These are phyloP conservation scores for Monoplex corrugatus DNA, from an alignment of 2,888 invertebrate genomes.

Conservation along the genomic window DNA sequence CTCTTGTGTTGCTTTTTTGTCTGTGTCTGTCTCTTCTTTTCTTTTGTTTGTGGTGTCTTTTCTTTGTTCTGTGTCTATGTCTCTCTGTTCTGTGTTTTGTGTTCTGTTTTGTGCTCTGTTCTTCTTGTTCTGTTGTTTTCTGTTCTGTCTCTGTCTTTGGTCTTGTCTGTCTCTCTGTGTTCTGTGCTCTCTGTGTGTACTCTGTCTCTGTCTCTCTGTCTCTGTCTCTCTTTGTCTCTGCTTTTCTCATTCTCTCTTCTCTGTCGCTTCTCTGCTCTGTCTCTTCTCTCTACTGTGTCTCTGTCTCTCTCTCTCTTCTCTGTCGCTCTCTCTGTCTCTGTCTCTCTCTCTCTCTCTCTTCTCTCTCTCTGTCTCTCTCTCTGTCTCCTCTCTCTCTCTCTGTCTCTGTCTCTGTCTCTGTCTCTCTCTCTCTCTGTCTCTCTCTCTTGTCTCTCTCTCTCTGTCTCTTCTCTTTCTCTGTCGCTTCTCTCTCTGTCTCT, in stretches of 20 bases:
- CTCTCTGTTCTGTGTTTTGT: no score
- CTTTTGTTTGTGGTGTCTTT: no score
- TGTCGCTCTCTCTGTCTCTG: background rate
- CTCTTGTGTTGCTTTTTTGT: no score
- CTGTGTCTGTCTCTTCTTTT: no score
- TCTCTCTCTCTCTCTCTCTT: background rate
- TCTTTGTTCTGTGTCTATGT: no score
- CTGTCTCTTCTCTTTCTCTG: background rate
- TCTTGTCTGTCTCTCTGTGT: no score
- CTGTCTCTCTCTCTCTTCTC: no score
- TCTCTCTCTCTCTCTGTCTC: no score
- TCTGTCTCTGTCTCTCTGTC: background rate
- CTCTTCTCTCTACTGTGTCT: background rate
- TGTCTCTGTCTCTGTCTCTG: background rate
- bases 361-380: background rate
- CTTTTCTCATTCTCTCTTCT: background rate
- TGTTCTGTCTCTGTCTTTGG: no score
- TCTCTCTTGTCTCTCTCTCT: background rate
- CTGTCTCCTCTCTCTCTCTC: background rate
- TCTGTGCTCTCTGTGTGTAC: no score
- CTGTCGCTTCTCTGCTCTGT: background rate
- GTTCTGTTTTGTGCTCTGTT: no score
- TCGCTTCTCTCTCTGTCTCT: background rate
- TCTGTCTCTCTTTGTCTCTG: background rate
- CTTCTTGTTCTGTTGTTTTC: no score